Percentiles rank a stretch among this genome's conserved stretches.
phyloP scores from a whole-genome alignment of 2,888 invertebrate genomes.

The Oligia latruncula region DNA sequence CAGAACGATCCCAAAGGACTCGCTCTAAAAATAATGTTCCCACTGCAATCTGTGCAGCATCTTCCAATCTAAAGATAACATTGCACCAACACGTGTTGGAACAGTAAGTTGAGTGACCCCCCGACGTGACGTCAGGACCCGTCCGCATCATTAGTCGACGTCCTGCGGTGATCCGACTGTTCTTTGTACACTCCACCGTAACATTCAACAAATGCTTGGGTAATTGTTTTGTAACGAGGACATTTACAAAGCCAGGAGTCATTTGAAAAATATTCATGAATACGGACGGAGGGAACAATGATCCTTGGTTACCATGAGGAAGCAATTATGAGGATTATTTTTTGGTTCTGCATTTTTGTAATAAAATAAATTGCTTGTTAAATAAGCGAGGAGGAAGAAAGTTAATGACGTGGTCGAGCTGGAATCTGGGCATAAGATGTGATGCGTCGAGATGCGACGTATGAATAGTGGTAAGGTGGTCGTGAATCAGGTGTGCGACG shows the following conservation, averaged over 20 bases:
- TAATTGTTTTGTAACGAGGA: constrained; percentile 76
- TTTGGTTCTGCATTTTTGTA: constrained; percentile 26
- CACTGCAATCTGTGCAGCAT: constrained; percentile 73
- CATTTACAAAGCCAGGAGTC: constrained; percentile 66
- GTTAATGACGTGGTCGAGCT: constrained; percentile 21
- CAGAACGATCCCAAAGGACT: constrained; percentile 64
- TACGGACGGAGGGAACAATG: constrained; percentile 41
- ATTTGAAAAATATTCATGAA: constrained; percentile 56
- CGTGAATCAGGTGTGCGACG: constrained; percentile 53
- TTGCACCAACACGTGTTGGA: constrained; percentile 75
- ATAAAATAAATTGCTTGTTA: constrained; percentile 40
- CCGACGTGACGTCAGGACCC: constrained; percentile 72
- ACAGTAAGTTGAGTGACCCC: constrained; percentile 79
- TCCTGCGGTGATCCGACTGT: constrained; percentile 76
- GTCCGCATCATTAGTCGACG: constrained; percentile 77
- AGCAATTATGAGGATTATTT: constrained; percentile 30
- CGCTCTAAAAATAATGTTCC: constrained; percentile 69
- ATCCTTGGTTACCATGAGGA: constrained; percentile 48
- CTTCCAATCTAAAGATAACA: constrained; percentile 72
- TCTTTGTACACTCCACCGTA: constrained; percentile 69
- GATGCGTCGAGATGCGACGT: constrained; percentile 15
- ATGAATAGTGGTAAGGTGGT: constrained; percentile 32
- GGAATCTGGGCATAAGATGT: constrained; percentile 30
- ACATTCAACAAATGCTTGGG: constrained; percentile 70
- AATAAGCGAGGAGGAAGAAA: constrained; percentile 33